Evolutionary conservation across 2,797 vertebrate genomes (phyloP), one percentile per base, ranked within the genome.

Genomic region (Rhinella marina): DNA sequence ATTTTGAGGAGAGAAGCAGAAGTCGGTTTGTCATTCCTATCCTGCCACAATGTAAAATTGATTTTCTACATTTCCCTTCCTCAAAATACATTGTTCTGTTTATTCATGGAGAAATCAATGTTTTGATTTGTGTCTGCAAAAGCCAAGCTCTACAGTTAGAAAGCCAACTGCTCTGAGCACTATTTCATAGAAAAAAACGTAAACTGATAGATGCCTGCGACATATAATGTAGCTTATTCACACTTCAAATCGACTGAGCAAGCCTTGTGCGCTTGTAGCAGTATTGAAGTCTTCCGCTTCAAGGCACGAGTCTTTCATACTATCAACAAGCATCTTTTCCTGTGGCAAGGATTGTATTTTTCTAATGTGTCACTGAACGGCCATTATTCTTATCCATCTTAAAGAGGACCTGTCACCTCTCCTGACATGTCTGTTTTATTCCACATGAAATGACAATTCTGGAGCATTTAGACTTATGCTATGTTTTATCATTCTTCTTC

Each of bases 101-200:
- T 84, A 88, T 88, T 88, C 81, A 83, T 64, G 21, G 50, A 79
- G 52, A 88, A 84, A 84, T 84, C 87, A 61, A 88, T 88, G 73
- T 79, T 84, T 77, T 87, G 59, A 87, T 87, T 84, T 88, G 81
- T 88, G 62, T 79, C 62, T 3, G 70, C 62, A 76, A 56, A 79
- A 88, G 54, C 62, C 87, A 23, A 54, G 66, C 72, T 41, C 77
- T 27, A 52, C 59, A 50, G 27, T 81, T 70, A 86, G 50, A 54
- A n/a, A 59, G 23, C 50, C 23, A 61, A 54, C 23, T 8, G 78
- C 62, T 86, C 50, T 32, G 50, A 78, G 59, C 75, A 77, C 57
- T 61, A 85, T 78, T 78, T 57, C 23, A 81, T 48, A 25, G 57
- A 57, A 52, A 75, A 32, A 57, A 50, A 72, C 48, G 32, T 7